Base-by-base conservation (phyloP, 2,888 invertebrate genomes). In the Lasiommata megera region DNA sequence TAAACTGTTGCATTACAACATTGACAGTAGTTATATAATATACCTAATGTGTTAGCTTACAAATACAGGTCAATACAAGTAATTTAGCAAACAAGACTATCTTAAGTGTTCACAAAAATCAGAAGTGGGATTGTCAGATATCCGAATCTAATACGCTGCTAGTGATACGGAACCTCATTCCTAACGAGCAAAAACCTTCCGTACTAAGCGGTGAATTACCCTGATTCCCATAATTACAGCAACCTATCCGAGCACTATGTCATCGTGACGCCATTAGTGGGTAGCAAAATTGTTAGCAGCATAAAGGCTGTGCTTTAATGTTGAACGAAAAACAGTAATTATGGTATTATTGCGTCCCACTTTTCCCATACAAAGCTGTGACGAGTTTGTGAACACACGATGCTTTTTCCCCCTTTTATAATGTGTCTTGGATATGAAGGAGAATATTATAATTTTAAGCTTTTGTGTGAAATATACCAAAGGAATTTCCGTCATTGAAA, bases 201-300 rank as follows among this genome's bases (percentile, higher is more conserved):
- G 72, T 76, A 80, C 82, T 80, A 78, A 79, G 73, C 77, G 71
- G 71, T 74, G 79, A 84, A 87, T 85, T 84, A 84, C 86, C 86
- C 86, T 77, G 84, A 87, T 84, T 85, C 76, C 74, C 80, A 82
- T 88, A 87, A 88, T 88, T 88, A 86, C 84, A 82, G 72, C 81
- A 79, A 77, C 77, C 77, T 77, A 79, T 79, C 77, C 78, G 77
- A 79, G 75, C 79, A 82, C 82, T 84, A 82, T 85, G 88, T 88
- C 88, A 88, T 83, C 80, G 81, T 86, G 85, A 81, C 84, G 84
- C 81, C 88, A 82, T 88, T 88, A 87, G 77, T 67, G 77, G 83
- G 79, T 84, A 81, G 83, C 84, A 80, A 80, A 84, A 84, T 83
- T 79, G 80, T 78, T 77, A 72, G 66, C 61, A 62, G 65, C 61